Evolutionary conservation across 2,888 invertebrate species (phyloP).

Genomic region (Hedya salicella): DNA sequence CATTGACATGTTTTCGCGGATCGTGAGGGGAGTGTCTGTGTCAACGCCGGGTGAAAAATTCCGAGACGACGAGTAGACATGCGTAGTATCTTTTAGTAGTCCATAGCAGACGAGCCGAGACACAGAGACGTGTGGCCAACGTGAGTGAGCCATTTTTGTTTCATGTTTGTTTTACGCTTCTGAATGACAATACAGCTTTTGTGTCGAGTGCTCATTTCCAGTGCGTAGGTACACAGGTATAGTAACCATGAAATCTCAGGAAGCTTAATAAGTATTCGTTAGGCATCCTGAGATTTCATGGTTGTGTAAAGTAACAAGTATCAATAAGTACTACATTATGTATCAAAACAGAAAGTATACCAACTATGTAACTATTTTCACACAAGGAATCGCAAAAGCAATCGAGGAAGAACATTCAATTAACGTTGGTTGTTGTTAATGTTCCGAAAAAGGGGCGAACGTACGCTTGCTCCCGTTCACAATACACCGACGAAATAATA

Average conservation of each 20-base stretch:
- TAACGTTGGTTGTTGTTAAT: conserved; percentile 18
- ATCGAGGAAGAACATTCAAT: conserved; percentile 12
- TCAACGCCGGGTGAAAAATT: conserved; percentile 49
- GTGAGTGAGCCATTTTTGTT: conserved; percentile 69
- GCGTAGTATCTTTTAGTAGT: neutral
- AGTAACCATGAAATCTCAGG: too few relatives aligned
- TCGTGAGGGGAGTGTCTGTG: conserved; percentile 31
- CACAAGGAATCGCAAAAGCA: conserved; percentile 1
- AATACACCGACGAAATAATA: conserved; percentile 9
- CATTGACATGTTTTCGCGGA: conserved; percentile 42
- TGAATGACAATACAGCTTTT: conserved; percentile 67
- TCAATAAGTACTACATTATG: too few relatives aligned
- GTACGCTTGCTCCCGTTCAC: conserved; percentile 1
- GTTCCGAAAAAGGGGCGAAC: conserved; percentile 1
- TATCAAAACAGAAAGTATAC: neutral
- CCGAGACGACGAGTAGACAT: conserved; percentile 47
- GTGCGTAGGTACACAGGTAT: too few relatives aligned
- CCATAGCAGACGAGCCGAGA: conserved; percentile 17
- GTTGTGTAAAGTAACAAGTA: too few relatives aligned
- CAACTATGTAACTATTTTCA: neutral
- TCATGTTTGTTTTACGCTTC: conserved; percentile 68
- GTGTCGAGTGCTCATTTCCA: conserved; percentile 66
- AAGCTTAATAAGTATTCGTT: too few relatives aligned
- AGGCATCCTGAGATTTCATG: too few relatives aligned
- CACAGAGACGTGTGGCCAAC: conserved; percentile 43